Conservation (phyloP, 2,113 vertebrate genomes). For the Ciconia maguari region DNA sequence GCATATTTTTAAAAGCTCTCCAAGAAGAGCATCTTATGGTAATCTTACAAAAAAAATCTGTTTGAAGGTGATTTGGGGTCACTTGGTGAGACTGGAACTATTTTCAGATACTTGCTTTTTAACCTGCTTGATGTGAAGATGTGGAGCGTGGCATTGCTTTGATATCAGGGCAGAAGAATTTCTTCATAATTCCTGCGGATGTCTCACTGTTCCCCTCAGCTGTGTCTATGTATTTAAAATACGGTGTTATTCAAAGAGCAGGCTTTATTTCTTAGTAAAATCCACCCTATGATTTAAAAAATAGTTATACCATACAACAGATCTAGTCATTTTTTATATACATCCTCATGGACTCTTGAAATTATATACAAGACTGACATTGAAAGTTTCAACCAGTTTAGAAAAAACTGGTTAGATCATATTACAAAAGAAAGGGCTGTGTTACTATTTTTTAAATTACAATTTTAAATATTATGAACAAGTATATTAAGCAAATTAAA, state of each 20-base stretch:
- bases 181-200: not conserved
- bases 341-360: not conserved
- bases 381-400: not conserved
- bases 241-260: slow-evolving; percentile 11
- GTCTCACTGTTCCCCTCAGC: not conserved
- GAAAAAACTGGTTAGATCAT: not conserved
- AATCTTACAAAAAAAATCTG: not conserved
- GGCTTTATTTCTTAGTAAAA: not conserved
- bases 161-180: not conserved
- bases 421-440: not conserved
- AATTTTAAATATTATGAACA: not conserved
- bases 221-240: not conserved
- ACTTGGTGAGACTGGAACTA: not conserved
- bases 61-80: not conserved
- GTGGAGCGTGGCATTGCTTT: not conserved
- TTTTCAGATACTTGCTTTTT: slow-evolving; percentile 33
- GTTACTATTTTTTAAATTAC: not conserved
- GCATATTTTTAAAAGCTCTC: not conserved
- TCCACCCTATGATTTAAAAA: not conserved
- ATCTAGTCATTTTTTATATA: not conserved
- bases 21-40: not conserved
- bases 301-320: not conserved
- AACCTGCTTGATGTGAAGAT: not conserved
- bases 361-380: not conserved
- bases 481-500: slow-evolving; percentile 25